A percentile compares a stretch with the other conserved stretches of the same genome.
phyloP scores from a whole-genome alignment of 2,797 vertebrate genomes.

The Chrysocyon brachyurus region DNA sequence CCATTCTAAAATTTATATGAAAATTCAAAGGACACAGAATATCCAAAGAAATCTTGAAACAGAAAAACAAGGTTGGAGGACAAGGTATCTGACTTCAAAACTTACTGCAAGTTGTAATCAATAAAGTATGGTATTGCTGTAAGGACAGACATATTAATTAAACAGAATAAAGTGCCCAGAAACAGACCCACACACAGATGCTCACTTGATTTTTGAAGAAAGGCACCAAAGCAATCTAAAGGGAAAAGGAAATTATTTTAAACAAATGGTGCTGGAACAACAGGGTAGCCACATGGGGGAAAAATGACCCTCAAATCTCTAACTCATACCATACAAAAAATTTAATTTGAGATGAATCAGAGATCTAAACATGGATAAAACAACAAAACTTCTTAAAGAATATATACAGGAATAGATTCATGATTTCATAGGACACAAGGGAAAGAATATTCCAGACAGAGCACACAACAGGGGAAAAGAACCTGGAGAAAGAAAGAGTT shows the following conservation, averaged over 20 bases:
- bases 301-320: background rate
- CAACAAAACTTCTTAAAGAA: constrained; percentile 15
- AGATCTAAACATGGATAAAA: constrained; percentile 27
- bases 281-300: background rate
- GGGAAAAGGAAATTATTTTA: constrained; percentile 25
- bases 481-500: background rate
- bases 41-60: constrained; percentile 35
- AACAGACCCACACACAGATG: background rate
- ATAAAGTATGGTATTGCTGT: background rate
- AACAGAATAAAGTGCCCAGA: background rate
- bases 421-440: constrained; percentile 1
- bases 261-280: background rate
- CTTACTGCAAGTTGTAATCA: constrained; percentile 9
- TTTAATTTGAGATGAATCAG: background rate
- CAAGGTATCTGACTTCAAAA: background rate
- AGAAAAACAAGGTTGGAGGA: constrained; percentile 18
- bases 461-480: background rate
- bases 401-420: background rate
- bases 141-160: background rate
- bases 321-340: background rate
- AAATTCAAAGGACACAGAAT: background rate
- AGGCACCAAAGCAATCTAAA: constrained; percentile 27
- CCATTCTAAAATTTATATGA: background rate
- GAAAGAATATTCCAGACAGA: background rate
- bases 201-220: constrained; percentile 29